These are phyloP conservation scores for Melopsittacus undulatus DNA, from an alignment of 2,797 vertebrate genomes.

Conservation along the genomic window DNA sequence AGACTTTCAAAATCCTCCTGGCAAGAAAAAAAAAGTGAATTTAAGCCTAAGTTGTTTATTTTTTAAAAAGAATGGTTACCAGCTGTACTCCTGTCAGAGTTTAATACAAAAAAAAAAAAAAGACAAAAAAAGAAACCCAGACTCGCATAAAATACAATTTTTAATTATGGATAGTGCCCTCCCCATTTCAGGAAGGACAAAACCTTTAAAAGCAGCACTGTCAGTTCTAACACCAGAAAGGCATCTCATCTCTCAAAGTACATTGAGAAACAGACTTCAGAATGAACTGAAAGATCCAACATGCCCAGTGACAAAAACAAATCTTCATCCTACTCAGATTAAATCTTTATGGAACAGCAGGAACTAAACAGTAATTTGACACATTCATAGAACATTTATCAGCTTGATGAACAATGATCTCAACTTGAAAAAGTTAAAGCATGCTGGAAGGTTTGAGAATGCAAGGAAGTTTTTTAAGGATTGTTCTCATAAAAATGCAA, in stretches of 20 bases:
- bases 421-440: background rate
- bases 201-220: background rate
- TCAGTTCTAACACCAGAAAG: background rate
- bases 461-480: background rate
- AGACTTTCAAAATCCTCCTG: background rate
- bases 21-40: background rate
- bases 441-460: background rate
- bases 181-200: background rate
- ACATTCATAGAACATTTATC: background rate
- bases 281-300: background rate
- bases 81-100: background rate
- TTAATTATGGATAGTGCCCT: background rate
- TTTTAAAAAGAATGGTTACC: background rate
- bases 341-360: background rate
- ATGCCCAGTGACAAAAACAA: background rate
- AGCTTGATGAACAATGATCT: background rate
- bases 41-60: background rate
- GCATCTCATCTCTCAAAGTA: background rate
- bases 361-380: background rate
- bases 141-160: background rate
- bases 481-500: constrained; percentile 13
- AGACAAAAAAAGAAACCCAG: background rate
- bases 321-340: background rate
- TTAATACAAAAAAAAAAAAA: background rate
- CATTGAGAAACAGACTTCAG: background rate